Conservation (phyloP, 2,113 vertebrate genomes). For the Urocitellus parryii region DNA sequence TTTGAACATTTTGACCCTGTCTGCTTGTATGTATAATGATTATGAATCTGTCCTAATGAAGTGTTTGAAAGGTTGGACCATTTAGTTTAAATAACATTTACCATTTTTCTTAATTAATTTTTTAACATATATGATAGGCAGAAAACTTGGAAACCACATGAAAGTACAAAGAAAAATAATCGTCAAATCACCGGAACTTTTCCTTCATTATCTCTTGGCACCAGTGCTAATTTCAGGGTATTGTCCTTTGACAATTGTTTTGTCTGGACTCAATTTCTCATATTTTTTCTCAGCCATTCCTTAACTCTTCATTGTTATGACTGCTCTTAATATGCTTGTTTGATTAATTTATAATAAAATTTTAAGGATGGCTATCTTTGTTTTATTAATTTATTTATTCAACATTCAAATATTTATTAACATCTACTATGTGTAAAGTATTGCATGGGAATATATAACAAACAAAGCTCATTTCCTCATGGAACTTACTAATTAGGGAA, state of each 20-base stretch:
- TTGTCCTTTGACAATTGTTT: background rate
- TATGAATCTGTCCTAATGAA: conserved; percentile 40
- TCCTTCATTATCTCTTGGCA: conserved; percentile 11
- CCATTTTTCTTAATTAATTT: conserved; percentile 58
- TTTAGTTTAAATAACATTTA: conserved; percentile 47
- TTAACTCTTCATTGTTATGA: background rate
- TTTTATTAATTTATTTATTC: background rate
- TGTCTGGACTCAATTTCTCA: background rate
- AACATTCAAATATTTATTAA: background rate
- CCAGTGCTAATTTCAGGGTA: background rate
- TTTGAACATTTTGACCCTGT: background rate
- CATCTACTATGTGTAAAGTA: background rate
- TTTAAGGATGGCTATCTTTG: background rate
- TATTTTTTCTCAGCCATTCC: background rate
- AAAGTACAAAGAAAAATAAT: conserved; percentile 52
- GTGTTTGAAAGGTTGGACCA: background rate
- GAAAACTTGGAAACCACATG: conserved; percentile 43
- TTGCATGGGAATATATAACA: background rate
- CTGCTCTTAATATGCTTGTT: background rate
- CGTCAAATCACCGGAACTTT: background rate
- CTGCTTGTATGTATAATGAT: background rate
- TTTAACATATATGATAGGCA: conserved; percentile 19
- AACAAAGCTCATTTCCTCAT: background rate
- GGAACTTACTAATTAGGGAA: background rate
- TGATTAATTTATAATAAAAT: background rate